Conservation (phyloP, 2,797 vertebrate genomes). For the Microctenopoma steveboyesi region DNA sequence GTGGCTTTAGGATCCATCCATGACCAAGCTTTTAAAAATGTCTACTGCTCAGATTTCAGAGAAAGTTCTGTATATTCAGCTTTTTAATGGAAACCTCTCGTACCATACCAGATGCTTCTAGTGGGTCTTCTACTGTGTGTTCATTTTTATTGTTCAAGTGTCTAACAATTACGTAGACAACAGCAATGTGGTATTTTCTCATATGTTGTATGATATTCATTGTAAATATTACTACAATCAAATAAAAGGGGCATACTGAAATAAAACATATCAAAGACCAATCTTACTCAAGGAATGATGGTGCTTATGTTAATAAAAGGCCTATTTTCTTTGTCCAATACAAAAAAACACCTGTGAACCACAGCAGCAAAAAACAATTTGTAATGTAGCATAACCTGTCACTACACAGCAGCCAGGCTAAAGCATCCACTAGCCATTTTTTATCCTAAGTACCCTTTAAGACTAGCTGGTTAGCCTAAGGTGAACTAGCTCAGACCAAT, state of each 20-base stretch:
- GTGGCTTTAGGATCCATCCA: slow-evolving; percentile 14
- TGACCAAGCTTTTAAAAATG: slow-evolving; percentile 20
- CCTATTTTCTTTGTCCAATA: neutral
- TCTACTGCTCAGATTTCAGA: slow-evolving; percentile 27
- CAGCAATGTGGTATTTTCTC: no score
- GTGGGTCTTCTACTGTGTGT: neutral
- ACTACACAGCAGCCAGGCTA: slow-evolving; percentile 14
- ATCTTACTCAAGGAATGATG: no score
- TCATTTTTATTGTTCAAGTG: slow-evolving; percentile 7
- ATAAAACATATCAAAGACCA: no score
- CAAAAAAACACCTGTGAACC: neutral
- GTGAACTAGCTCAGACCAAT: slow-evolving; percentile 37
- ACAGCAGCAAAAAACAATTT: slow-evolving; percentile 5
- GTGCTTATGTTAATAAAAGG: no score
- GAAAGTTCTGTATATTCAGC: slow-evolving; percentile 17
- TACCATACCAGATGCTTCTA: neutral
- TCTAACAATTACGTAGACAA: no score
- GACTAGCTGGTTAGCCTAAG: slow-evolving; percentile 29
- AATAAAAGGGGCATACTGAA: no score
- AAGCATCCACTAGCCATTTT: slow-evolving; percentile 26
- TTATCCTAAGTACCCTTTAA: slow-evolving; percentile 13
- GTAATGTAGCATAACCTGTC: slow-evolving; percentile 42
- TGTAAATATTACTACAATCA: no score
- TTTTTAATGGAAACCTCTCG: slow-evolving; percentile 16
- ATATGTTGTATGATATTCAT: neutral